phyloP scores from a whole-genome alignment of 2,888 invertebrate genomes.

The Charanyca ferruginea region DNA sequence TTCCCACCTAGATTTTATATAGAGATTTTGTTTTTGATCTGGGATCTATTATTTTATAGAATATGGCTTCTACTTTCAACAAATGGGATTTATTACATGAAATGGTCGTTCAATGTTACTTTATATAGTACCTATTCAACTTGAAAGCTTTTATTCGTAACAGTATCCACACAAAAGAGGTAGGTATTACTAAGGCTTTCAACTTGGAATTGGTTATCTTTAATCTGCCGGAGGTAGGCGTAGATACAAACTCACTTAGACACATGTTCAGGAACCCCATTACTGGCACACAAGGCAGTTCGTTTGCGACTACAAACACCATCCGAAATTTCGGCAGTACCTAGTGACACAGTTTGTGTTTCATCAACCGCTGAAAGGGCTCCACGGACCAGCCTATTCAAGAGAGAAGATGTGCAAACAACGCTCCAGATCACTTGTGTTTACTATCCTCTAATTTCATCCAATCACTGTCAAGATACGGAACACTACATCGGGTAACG shows the following conservation, averaged over 20 bases:
- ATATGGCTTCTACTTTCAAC: conserved; percentile 9
- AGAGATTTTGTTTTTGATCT: neutral
- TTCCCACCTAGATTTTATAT: neutral
- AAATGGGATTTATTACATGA: neutral
- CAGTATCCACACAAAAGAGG: conserved; percentile 33
- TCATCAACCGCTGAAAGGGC: conserved; percentile 86
- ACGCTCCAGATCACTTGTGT: conserved; percentile 77
- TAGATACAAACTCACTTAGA: conserved; percentile 59
- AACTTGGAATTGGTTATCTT: conserved; percentile 54
- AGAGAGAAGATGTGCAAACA: conserved; percentile 79
- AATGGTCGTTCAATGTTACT: conserved; percentile 17
- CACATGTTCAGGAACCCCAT: conserved; percentile 76
- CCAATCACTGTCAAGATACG: conserved; percentile 79
- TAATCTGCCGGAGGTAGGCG: conserved; percentile 55
- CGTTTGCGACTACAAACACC: conserved; percentile 82
- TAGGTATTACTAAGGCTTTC: conserved; percentile 47
- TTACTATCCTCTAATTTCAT: conserved; percentile 81
- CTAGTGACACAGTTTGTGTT: conserved; percentile 89
- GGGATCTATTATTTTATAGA: neutral
- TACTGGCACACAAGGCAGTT: conserved; percentile 77
- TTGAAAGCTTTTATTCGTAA: conserved; percentile 36
- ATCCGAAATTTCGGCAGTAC: conserved; percentile 83
- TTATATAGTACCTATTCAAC: conserved; percentile 35
- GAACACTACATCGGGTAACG: conserved; percentile 45
- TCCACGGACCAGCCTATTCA: conserved; percentile 75